phyloP scores from a whole-genome alignment of 2,888 invertebrate species.

The Heliconius aoede region DNA sequence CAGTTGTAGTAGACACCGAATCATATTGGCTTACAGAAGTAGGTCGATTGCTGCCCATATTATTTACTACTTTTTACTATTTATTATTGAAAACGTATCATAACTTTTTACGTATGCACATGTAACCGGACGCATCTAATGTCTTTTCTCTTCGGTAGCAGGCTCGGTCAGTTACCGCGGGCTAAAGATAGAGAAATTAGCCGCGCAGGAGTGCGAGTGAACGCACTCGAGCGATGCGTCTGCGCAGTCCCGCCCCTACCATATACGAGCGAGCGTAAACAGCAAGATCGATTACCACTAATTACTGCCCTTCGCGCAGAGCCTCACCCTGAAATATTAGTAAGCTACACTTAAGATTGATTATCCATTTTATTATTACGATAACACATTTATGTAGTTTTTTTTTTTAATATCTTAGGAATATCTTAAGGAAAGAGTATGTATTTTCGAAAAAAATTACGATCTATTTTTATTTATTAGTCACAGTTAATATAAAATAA shows the following conservation, averaged over 20 bases:
- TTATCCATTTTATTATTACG: slow-evolving; percentile 42
- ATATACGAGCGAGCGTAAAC: slow-evolving; percentile 74
- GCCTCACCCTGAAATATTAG: slow-evolving; percentile 63
- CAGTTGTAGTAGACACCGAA: slow-evolving; percentile 53
- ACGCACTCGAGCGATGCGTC: slow-evolving; percentile 62
- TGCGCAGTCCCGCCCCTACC: slow-evolving; percentile 65
- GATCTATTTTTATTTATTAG: no score
- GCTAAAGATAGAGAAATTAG: slow-evolving; percentile 84
- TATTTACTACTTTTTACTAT: slow-evolving; percentile 19
- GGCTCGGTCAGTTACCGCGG: slow-evolving; percentile 78
- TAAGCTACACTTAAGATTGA: slow-evolving; percentile 45
- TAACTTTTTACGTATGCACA: slow-evolving; percentile 62
- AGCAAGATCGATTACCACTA: slow-evolving; percentile 80
- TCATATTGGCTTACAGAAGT: slow-evolving; percentile 37
- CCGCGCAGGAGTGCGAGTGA: slow-evolving; percentile 74
- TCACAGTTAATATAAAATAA: no score
- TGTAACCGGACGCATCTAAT: slow-evolving; percentile 78
- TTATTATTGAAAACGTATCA: slow-evolving; percentile 36
- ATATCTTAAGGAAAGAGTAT: not conserved
- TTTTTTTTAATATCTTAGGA: slow-evolving; percentile 40
- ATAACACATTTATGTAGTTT: slow-evolving; percentile 52
- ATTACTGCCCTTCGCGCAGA: slow-evolving; percentile 70
- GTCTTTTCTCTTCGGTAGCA: slow-evolving; percentile 78
- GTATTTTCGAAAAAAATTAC: not conserved
- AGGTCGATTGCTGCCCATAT: slow-evolving; percentile 27